Evolutionary conservation across 1,140 invertebrate genomes (phyloP), one percentile per base, ranked within the genome.

Genomic region (Thereuonema tuberculata): DNA sequence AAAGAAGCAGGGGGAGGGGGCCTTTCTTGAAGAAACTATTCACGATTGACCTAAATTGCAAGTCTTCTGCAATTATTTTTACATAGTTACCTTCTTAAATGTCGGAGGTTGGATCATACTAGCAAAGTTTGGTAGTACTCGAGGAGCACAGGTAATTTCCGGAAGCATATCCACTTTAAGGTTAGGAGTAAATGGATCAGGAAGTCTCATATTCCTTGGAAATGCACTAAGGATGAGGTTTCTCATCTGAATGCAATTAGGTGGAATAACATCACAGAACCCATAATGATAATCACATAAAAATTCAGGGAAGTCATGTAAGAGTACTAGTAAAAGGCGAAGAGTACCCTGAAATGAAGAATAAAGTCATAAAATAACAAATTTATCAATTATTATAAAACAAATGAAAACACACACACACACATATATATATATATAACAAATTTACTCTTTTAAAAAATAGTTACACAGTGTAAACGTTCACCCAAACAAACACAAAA

Each of bases 291-390:
- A 99, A 69, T 99, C 96, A 71, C 94, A 98, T 24, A 99, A 78
- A 70, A 99, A 98, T 72, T 99, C 97, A 0, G 97, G 97, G 73
- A 99, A 99, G 74, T 99, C 97, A 69, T 99, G 95, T 1, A 99
- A 78, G 15, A 99, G 76, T 0, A 99, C 93, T 15, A 99, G 73
- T n/a, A 99, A 75, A 0, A 99, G 91, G 61, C 95, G 81, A 5
- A 99, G 75, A 2, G 93, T 98, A 50, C 95, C 96, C 76, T 95
- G 64, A 67, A 71, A 53, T 23, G 54, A 49, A 63, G 54, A 55
- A 53, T 56, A 26, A 47, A 27, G 20, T 47, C 31, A 9, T 50
- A 9, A 20, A 20, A 12, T n/a, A 43, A n/a, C 37, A 43, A 43
- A 43, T n/a, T 43, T 12, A 12, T 50, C 21, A 50, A 9, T n/a